Conservation (phyloP, 2,888 invertebrate genomes). For the Gymnoscelis rufifasciata region DNA sequence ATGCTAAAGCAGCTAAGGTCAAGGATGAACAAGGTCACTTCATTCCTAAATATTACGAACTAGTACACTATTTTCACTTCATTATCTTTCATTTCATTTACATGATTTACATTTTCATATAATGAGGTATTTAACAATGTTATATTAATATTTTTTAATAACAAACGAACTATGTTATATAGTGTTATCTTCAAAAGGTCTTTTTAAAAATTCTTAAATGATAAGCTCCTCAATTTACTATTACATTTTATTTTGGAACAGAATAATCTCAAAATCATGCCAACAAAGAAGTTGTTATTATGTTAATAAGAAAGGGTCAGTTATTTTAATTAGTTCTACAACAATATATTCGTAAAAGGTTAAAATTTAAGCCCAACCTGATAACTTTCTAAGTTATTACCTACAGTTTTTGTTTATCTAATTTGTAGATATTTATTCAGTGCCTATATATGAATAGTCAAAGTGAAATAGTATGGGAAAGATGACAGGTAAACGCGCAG, state of each 20-base stretch:
- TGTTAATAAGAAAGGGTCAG: too few species aligned
- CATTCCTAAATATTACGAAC: slow-evolving; percentile 69
- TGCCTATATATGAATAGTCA: neutral
- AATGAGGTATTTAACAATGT: slow-evolving; percentile 66
- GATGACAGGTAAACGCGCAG: slow-evolving; percentile 57
- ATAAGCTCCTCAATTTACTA: slow-evolving; percentile 64
- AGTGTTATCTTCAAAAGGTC: slow-evolving; percentile 47
- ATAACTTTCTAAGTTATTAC: too few species aligned
- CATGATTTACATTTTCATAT: slow-evolving; percentile 46
- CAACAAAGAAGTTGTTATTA: neutral
- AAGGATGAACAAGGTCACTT: slow-evolving; percentile 76
- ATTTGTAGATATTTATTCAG: too few species aligned
- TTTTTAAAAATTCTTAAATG: slow-evolving; percentile 59
- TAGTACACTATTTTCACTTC: slow-evolving; percentile 58
- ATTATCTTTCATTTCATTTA: slow-evolving; percentile 49
- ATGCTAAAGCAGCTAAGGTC: slow-evolving; percentile 70
- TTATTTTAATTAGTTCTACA: too few species aligned
- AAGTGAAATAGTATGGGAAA: slow-evolving; percentile 39
- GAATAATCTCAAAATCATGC: slow-evolving; percentile 2
- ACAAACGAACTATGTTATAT: slow-evolving; percentile 33
- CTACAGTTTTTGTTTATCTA: too few species aligned
- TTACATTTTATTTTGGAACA: slow-evolving; percentile 13
- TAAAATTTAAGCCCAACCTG: too few species aligned
- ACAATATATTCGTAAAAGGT: neutral
- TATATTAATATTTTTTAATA: slow-evolving; percentile 41